These are phyloP conservation scores for Nomada flava DNA, from an alignment of 2,888 invertebrate genomes.

Conservation along the genomic window DNA sequence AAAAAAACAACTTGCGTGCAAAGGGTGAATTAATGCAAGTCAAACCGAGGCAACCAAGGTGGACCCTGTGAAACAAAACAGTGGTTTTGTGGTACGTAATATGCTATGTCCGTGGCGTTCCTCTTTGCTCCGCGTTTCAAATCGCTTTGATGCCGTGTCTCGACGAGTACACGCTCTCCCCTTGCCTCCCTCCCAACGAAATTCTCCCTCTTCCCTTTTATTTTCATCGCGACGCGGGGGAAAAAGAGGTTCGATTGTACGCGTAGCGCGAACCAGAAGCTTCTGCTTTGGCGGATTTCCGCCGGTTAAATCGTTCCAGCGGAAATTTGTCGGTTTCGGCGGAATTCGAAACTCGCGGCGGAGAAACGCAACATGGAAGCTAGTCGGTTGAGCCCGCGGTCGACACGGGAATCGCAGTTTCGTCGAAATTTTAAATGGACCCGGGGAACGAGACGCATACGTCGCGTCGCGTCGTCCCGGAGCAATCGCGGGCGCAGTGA, in stretches of 20 bases:
- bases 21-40: conserved; percentile 70
- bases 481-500: background rate
- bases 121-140: conserved; percentile 28
- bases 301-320: background rate
- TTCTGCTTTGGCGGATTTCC: background rate
- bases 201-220: background rate
- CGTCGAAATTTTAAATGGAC: conserved; percentile 18
- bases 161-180: background rate
- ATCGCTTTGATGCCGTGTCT: conserved; percentile 31
- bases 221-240: background rate
- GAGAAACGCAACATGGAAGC: background rate
- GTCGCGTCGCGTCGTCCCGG: background rate
- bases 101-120: conserved; percentile 10
- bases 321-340: conserved; percentile 9
- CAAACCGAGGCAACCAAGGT: conserved; percentile 48
- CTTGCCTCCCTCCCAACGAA: background rate
- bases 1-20: conserved; percentile 66
- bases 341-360: conserved; percentile 9
- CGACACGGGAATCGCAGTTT: background rate
- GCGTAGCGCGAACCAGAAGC: background rate
- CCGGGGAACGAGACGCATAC: background rate
- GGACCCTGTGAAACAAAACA: conserved; percentile 55
- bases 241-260: conserved; percentile 1
- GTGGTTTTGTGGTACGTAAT: conserved; percentile 50
- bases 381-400: background rate